A percentile compares a stretch with the other conserved stretches of the same genome.
Conservation (phyloP, 2,113 vertebrate genomes). For the Lethenteron reissneri region DNA sequence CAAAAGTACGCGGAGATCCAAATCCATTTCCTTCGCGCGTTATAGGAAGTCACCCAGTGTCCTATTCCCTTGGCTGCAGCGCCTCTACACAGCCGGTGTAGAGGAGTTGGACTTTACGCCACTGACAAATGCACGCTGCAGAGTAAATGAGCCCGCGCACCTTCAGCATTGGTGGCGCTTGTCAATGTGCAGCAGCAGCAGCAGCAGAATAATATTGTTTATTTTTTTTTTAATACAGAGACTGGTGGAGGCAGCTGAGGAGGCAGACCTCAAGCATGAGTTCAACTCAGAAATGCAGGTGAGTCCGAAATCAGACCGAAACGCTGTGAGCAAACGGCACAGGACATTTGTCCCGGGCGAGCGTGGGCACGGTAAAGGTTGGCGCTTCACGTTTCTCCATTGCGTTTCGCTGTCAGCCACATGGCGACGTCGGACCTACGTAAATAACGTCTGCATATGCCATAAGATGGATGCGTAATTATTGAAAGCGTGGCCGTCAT, state of each 20-base stretch:
- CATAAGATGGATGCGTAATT: slow-evolving; percentile 2
- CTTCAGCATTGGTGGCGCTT: slow-evolving; percentile 7
- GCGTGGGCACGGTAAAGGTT: not conserved
- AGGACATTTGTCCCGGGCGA: not conserved
- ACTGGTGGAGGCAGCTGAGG: slow-evolving; percentile 62
- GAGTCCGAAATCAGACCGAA: slow-evolving; percentile 12
- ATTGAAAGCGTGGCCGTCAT: not conserved
- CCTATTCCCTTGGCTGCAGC: not conserved
- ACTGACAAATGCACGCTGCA: not conserved
- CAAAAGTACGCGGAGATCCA: too few relatives aligned
- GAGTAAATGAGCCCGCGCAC: slow-evolving; percentile 13
- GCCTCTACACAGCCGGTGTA: not conserved
- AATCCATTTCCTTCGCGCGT: too few relatives aligned
- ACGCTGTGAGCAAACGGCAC: slow-evolving; percentile 8
- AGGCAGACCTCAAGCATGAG: slow-evolving; percentile 60
- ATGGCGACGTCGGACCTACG: not conserved
- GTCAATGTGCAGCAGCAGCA: slow-evolving; percentile 14
- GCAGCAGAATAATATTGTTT: slow-evolving; percentile 11
- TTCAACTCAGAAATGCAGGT: slow-evolving; percentile 63
- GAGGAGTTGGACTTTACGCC: not conserved
- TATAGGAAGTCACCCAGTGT: not conserved
- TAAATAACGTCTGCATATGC: not conserved
- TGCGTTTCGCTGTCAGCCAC: not conserved
- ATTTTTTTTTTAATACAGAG: slow-evolving; percentile 25
- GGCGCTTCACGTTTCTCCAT: not conserved